phyloP scores from a whole-genome alignment of 2,113 vertebrate genomes.

The Willisornis vidua region DNA sequence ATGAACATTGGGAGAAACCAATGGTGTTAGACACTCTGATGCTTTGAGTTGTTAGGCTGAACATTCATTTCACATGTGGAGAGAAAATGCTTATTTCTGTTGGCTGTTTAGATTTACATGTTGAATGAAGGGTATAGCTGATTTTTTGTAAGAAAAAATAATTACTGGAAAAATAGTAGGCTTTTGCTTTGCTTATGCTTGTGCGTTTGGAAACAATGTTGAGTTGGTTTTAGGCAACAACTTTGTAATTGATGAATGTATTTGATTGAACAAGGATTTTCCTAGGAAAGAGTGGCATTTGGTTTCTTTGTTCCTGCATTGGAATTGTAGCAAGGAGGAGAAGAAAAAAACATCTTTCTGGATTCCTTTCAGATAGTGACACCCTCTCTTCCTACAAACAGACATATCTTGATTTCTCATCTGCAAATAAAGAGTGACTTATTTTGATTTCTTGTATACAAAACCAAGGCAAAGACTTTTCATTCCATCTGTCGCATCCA shows the following conservation, averaged over 20 bases:
- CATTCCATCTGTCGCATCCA: neutral
- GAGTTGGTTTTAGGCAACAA: neutral
- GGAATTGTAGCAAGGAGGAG: neutral
- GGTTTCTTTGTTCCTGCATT: neutral
- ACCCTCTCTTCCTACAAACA: neutral
- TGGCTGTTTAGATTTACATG: neutral
- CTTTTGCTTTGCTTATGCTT: neutral
- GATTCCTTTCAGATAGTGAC: neutral
- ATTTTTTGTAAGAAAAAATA: neutral
- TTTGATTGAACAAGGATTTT: neutral
- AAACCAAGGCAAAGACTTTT: neutral
- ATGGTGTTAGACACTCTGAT: neutral
- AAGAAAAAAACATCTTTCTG: neutral
- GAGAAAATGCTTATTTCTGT: slow-evolving; percentile 23
- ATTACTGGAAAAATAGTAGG: neutral
- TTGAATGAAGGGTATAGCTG: neutral
- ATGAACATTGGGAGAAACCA: slow-evolving; percentile 36
- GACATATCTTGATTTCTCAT: neutral
- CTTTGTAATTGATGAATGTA: neutral
- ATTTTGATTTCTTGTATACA: neutral
- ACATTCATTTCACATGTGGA: neutral
- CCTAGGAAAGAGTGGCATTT: neutral
- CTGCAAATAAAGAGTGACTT: neutral
- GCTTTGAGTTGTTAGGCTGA: slow-evolving; percentile 43
- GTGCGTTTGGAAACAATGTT: neutral